phyloP scores from a whole-genome alignment of 2,888 invertebrate species.

The Chymomyza procnemis region DNA sequence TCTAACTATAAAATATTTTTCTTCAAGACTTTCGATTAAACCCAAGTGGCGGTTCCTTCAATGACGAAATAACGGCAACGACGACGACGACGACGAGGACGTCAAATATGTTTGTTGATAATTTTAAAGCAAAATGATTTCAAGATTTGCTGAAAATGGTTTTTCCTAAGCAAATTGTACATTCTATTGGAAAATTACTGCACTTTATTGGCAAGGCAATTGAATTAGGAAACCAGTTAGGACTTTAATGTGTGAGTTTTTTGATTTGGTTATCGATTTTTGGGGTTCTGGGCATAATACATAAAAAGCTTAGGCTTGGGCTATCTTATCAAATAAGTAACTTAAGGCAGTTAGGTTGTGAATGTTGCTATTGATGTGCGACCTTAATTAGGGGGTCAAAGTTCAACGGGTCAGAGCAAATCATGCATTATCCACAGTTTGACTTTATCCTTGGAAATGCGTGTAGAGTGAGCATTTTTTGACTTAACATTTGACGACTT shows the following conservation, averaged over 20 bases:
- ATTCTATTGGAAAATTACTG: background rate
- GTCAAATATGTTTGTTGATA: background rate
- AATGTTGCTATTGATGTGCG: background rate
- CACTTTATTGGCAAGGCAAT: background rate
- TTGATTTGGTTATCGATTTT: background rate
- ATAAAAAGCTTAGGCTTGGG: background rate
- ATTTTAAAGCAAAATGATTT: background rate
- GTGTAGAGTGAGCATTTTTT: too few relatives aligned
- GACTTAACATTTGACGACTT: too few relatives aligned
- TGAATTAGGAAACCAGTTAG: background rate
- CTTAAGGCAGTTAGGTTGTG: background rate
- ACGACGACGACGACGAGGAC: background rate
- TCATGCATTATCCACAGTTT: too few relatives aligned
- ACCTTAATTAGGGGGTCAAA: background rate
- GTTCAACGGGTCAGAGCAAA: background rate
- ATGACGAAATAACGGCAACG: conserved; percentile 19
- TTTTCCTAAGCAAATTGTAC: background rate
- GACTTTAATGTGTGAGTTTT: background rate
- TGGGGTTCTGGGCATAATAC: background rate
- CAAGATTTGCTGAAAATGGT: background rate
- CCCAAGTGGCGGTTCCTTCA: conserved; percentile 15
- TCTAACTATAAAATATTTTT: conserved; percentile 45
- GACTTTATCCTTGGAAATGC: background rate
- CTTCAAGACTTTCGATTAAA: conserved; percentile 48
- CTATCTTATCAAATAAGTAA: background rate